These are phyloP conservation scores for Lasaia peninsularis DNA, from an alignment of 1,140 invertebrate genomes.

Conservation along the genomic window DNA sequence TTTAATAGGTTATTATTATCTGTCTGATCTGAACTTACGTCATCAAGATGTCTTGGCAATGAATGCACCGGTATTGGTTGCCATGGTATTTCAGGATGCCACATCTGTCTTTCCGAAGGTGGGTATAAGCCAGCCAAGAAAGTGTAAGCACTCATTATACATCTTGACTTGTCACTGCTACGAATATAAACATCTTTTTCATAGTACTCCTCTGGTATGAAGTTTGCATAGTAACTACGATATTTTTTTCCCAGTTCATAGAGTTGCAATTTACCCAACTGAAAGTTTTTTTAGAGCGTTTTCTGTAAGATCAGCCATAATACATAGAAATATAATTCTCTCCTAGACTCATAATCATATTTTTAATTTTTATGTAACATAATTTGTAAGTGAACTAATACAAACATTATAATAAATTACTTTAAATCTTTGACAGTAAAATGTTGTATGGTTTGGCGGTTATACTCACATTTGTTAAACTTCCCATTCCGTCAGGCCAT, in stretches of 20 bases:
- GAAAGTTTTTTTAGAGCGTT: slow-evolving; percentile 1
- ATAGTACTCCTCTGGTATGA: slow-evolving; percentile 81
- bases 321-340: too few species aligned
- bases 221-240: slow-evolving; percentile 81
- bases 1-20: background rate
- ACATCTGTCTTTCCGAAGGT: slow-evolving; percentile 82
- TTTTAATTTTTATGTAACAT: too few species aligned
- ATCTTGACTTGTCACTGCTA: slow-evolving; percentile 90
- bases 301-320: too few species aligned
- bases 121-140: slow-evolving; percentile 91
- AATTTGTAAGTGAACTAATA: too few species aligned
- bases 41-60: slow-evolving; percentile 81
- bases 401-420: too few species aligned
- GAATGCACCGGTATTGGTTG: slow-evolving; percentile 93
- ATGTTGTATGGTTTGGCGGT: too few species aligned
- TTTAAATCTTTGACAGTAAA: too few species aligned
- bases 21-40: slow-evolving; percentile 74
- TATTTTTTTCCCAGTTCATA: slow-evolving; percentile 87
- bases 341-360: too few species aligned
- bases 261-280: slow-evolving; percentile 88
- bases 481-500: slow-evolving; percentile 84
- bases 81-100: slow-evolving; percentile 87
- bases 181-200: slow-evolving; percentile 82
- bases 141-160: slow-evolving; percentile 90
- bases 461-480: slow-evolving; percentile 86